Conservation (phyloP, 1,140 invertebrate genomes). For the Pseudachorutes palmiensis region DNA sequence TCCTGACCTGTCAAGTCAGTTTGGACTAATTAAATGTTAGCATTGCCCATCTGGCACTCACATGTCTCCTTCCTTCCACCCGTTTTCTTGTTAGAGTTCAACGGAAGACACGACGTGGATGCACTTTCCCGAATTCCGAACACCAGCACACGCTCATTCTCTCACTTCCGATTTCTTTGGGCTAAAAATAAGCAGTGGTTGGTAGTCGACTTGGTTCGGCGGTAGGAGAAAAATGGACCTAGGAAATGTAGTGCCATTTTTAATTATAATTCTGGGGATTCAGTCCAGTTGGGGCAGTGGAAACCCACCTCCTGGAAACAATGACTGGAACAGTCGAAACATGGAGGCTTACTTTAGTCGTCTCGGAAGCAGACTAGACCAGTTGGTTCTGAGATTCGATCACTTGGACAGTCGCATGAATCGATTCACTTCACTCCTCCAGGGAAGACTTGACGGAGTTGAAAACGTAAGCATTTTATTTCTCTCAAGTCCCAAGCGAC, state of each 20-base stretch:
- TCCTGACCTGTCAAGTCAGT: too few relatives aligned
- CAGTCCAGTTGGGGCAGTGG: not conserved
- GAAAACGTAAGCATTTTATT: constrained; percentile 27
- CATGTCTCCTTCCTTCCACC: constrained; percentile 1
- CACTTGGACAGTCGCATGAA: constrained; percentile 31
- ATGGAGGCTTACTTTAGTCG: constrained; percentile 18
- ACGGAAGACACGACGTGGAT: too few relatives aligned
- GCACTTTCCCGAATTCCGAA: too few relatives aligned
- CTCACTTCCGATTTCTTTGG: too few relatives aligned
- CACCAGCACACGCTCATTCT: too few relatives aligned
- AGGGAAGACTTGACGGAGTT: constrained; percentile 26
- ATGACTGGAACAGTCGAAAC: not conserved
- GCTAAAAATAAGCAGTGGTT: too few relatives aligned
- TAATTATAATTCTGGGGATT: not conserved
- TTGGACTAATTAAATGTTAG: too few relatives aligned
- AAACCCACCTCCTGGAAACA: not conserved
- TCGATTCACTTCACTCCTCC: constrained; percentile 20
- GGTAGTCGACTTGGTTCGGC: too few relatives aligned
- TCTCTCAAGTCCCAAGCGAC: not conserved
- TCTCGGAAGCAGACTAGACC: constrained; percentile 16
- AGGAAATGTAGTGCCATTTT: too few relatives aligned
- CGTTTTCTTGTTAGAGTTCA: not conserved
- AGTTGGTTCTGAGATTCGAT: constrained; percentile 27
- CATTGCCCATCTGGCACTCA: constrained; percentile 12
- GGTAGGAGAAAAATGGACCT: too few relatives aligned